Conservation (phyloP, 2,113 vertebrate genomes). For the Mormyrus lacerda region DNA sequence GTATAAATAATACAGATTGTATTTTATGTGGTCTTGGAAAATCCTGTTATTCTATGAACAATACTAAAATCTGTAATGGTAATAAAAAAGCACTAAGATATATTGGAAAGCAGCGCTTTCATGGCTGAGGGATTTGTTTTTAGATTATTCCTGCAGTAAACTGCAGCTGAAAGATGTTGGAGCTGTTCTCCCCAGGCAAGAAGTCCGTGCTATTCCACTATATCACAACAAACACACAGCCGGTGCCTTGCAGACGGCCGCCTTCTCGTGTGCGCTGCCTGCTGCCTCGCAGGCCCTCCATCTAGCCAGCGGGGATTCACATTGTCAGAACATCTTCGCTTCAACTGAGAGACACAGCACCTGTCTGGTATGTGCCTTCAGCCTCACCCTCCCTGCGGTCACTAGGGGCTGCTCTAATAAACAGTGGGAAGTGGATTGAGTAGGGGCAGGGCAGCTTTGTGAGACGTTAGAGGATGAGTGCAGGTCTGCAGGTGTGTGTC, state of each 20-base stretch:
- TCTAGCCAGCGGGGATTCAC: background rate
- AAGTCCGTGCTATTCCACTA: background rate
- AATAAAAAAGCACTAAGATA: background rate
- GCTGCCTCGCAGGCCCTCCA: background rate
- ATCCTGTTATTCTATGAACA: background rate
- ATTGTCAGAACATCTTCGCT: background rate
- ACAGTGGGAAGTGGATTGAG: background rate
- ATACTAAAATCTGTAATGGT: background rate
- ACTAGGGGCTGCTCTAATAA: slow-evolving; percentile 38
- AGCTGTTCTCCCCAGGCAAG: background rate
- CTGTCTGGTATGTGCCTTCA: background rate
- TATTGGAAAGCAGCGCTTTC: background rate
- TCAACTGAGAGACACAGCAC: background rate
- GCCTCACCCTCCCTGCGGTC: slow-evolving; percentile 28
- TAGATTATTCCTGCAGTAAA: background rate
- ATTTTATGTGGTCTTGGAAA: background rate
- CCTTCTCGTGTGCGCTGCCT: background rate
- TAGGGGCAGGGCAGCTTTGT: background rate
- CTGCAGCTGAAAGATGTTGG: background rate
- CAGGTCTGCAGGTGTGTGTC: background rate
- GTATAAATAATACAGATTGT: background rate
- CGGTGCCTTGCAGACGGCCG: background rate
- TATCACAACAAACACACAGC: background rate
- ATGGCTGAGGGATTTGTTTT: background rate
- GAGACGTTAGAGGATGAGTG: background rate